phyloP scores from a whole-genome alignment of 1,140 invertebrate species.

The Orussus abietinus region DNA sequence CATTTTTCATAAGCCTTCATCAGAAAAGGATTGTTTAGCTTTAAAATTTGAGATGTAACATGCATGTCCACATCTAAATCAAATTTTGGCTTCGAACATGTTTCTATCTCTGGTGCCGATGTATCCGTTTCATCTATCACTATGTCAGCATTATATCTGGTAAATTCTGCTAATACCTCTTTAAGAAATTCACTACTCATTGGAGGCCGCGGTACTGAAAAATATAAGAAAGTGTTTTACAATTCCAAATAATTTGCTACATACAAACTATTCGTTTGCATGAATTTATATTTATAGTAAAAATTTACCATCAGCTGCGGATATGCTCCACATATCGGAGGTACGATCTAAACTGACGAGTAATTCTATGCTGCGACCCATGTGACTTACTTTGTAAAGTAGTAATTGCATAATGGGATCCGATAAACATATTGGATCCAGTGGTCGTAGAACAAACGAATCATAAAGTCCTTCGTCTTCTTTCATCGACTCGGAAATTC shows the following conservation, averaged over 20 bases:
- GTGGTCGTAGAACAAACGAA: constrained; percentile 33
- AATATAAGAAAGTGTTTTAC: constrained; percentile 1
- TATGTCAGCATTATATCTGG: constrained; percentile 24
- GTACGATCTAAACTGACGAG: constrained; percentile 44
- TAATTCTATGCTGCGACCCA: constrained; percentile 47
- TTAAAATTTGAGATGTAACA: constrained; percentile 37
- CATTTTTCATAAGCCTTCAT: constrained; percentile 45
- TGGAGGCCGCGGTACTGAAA: constrained; percentile 30
- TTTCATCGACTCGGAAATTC: not conserved
- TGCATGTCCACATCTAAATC: constrained; percentile 30
- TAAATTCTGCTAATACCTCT: constrained; percentile 35
- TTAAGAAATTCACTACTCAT: constrained; percentile 40
- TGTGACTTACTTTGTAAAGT: constrained; percentile 41
- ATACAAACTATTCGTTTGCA: not conserved
- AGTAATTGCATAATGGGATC: constrained; percentile 47
- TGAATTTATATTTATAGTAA: not conserved
- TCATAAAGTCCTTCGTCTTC: constrained; percentile 26
- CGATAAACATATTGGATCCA: constrained; percentile 25
- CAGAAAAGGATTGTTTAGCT: constrained; percentile 45
- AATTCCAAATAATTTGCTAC: not conserved
- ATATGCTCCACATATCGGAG: constrained; percentile 41
- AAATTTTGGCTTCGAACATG: constrained; percentile 5
- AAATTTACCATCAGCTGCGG: constrained; percentile 22
- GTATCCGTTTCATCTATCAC: constrained; percentile 19
- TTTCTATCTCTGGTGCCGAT: constrained; percentile 12